Conservation (phyloP, 2,797 vertebrate genomes). For the Prionace glauca region DNA sequence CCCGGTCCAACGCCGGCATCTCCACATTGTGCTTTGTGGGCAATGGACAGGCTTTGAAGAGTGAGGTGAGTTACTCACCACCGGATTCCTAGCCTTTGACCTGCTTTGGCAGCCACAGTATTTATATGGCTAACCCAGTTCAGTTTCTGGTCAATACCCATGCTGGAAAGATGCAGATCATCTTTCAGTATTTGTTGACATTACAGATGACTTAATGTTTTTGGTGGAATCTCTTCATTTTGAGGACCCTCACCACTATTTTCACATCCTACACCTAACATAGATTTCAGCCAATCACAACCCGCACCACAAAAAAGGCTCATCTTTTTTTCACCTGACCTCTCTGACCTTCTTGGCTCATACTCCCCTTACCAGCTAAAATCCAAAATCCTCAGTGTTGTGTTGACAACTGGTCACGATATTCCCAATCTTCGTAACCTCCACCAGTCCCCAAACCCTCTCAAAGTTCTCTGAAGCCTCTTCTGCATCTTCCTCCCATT, state of each 20-base stretch:
- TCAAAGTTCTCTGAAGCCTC: not conserved
- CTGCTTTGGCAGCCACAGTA: no score
- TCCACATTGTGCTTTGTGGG: no score
- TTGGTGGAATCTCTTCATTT: not conserved
- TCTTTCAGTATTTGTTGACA: not conserved
- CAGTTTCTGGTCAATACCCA: not conserved
- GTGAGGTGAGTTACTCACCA: no score
- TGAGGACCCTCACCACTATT: not conserved
- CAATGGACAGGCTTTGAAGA: no score
- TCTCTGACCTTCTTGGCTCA: not conserved
- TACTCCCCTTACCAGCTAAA: not conserved
- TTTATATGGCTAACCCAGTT: no score
- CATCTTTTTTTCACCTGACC: no score
- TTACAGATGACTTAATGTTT: not conserved
- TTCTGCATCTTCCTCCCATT: not conserved
- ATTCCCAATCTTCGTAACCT: not conserved
- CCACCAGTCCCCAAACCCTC: not conserved
- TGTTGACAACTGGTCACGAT: not conserved
- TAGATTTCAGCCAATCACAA: not conserved
- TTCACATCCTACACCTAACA: not conserved
- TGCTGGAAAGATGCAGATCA: not conserved
- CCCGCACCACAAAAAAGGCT: no score
- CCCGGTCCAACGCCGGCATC: no score
- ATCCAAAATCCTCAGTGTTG: not conserved
- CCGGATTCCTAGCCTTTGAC: no score